phyloP scores from a whole-genome alignment of 2,888 invertebrate genomes.

The Lissonota sp. region DNA sequence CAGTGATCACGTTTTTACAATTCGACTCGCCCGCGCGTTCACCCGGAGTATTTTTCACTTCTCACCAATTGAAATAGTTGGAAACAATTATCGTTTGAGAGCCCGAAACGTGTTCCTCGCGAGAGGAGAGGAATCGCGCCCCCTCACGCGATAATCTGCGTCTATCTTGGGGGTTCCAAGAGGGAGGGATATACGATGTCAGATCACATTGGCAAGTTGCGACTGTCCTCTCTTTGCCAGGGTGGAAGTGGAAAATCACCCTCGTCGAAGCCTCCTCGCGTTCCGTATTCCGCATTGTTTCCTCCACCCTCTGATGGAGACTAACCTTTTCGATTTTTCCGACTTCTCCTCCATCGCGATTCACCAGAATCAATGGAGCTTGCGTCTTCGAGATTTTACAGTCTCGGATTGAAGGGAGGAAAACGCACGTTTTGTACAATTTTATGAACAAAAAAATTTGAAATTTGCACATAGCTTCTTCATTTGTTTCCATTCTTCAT shows the following conservation, averaged over 20 bases:
- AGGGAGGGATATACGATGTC: neutral
- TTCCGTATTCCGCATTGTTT: slow-evolving; percentile 10
- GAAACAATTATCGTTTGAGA: slow-evolving; percentile 78
- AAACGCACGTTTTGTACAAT: no score
- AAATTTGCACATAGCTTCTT: no score
- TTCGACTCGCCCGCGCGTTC: slow-evolving; percentile 23
- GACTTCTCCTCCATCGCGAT: slow-evolving; percentile 38
- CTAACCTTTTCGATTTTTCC: slow-evolving; percentile 1
- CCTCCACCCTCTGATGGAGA: neutral
- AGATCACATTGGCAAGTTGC: slow-evolving; percentile 62
- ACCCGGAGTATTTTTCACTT: neutral
- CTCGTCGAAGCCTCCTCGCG: slow-evolving; percentile 20
- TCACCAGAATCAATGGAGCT: slow-evolving; percentile 71
- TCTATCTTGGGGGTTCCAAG: neutral
- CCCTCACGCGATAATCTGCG: slow-evolving; percentile 28
- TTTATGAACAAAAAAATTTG: no score
- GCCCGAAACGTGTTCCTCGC: slow-evolving; percentile 44
- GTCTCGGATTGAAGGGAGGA: no score
- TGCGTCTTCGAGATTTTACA: slow-evolving; percentile 23
- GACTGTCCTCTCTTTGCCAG: slow-evolving; percentile 64
- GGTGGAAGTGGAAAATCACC: neutral
- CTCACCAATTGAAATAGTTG: slow-evolving; percentile 80
- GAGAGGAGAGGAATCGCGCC: slow-evolving; percentile 28
- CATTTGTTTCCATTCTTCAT: no score
- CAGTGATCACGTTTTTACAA: slow-evolving; percentile 60